Evolutionary conservation across 2,113 vertebrate genomes (phyloP).

Genomic region (Terrapene triunguis): DNA sequence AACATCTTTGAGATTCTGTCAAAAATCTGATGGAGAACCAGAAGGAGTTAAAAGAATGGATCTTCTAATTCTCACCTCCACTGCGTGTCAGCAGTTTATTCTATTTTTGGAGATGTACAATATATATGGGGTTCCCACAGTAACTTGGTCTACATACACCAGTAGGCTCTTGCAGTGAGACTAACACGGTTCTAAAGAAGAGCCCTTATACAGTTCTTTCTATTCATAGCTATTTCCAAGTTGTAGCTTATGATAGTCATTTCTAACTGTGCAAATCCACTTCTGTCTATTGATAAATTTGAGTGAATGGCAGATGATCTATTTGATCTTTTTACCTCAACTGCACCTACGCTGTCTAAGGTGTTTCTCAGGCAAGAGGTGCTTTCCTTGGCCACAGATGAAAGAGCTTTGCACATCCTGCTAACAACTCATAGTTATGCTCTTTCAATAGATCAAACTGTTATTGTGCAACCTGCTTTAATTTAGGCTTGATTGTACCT

Average conservation of each 20-base stretch:
- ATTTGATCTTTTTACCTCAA: background rate
- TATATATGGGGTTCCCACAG: background rate
- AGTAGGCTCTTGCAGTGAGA: background rate
- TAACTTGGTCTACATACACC: background rate
- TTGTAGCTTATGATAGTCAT: background rate
- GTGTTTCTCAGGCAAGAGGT: background rate
- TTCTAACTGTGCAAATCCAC: background rate
- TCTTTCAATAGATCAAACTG: background rate
- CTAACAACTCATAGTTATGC: background rate
- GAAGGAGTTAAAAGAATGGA: background rate
- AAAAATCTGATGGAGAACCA: background rate
- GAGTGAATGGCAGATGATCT: background rate
- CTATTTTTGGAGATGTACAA: background rate
- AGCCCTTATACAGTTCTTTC: background rate
- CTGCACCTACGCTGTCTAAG: background rate
- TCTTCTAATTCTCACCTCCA: too few species aligned
- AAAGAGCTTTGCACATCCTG: background rate
- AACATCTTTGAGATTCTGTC: background rate
- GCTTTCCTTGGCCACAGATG: background rate
- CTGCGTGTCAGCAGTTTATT: background rate
- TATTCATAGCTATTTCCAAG: background rate
- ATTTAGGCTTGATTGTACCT: background rate
- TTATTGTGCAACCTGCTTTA: conserved; percentile 14
- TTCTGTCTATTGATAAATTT: background rate
- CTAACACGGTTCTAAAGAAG: background rate